Base-by-base conservation (phyloP, 2,797 vertebrate species). In the Spatula versicolor region DNA sequence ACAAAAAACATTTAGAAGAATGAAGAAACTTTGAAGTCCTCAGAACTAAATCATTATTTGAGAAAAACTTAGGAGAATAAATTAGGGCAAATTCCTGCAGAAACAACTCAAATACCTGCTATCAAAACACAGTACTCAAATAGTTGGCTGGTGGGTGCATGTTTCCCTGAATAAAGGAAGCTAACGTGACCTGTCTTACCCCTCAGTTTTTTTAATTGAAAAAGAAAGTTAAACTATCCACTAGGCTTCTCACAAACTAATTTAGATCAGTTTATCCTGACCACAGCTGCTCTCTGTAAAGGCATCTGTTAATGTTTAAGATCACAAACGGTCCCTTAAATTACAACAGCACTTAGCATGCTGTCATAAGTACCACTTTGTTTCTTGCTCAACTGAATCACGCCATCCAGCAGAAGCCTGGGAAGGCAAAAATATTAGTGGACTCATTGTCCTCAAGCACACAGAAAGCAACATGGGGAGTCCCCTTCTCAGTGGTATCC, bases 1-100 rank as follows among this genome's bases (percentile, higher is more conserved):
- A 4, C 17, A 78, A 93, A 93, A 60, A 93, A 87, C 58, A 86
- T 87, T 95, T 86, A 83, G 63, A 91, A 80, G 85, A 95, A 93
- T 41, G 13, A 94, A 75, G 84, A 92, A 87, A 78, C 16, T 75
- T 79, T 72, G 91, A 91, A 81, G 86, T 54, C 66, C 69, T 68
- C 2, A 4, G 83, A 94, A 91, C 30, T 55, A 35, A 93, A 90
- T 20, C 0, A 58, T 48, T 85, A 62, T 87, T 10, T 62, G 17
- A 83, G 71, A 43, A 80, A 62, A 54, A 86, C 82, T 43, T 90
- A 96, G 84, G 63, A 43, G 59, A 93, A 87, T 63, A 95, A 88
- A 95, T 74, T 31, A 74, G 87, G 64, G 30, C 11, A 69, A 83
- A 83, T 59, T 78, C 67, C 46, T 72, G 33, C 77, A 93, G 48